These are phyloP conservation scores for Naja naja DNA, from an alignment of 2,113 vertebrate species.

Conservation along the genomic window DNA sequence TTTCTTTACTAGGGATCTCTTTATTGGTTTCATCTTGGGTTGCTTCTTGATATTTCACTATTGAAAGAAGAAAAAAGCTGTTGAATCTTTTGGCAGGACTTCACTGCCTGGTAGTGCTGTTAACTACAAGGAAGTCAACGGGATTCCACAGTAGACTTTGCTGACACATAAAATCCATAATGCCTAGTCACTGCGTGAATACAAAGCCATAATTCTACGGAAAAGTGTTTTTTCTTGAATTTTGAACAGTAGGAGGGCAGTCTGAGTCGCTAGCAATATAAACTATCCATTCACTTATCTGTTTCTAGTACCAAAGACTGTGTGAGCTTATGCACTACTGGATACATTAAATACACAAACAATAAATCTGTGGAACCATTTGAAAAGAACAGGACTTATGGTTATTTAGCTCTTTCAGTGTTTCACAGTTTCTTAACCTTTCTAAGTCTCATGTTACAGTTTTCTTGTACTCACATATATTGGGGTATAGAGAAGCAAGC, in stretches of 20 bases:
- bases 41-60: background rate
- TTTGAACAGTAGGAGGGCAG: background rate
- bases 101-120: background rate
- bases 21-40: background rate
- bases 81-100: background rate
- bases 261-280: conserved; percentile 11
- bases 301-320: conserved; percentile 4
- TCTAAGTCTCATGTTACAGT: background rate
- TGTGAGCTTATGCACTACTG: background rate
- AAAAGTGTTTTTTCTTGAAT: background rate
- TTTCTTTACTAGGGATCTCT: background rate
- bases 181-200: conserved; percentile 5
- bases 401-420: background rate
- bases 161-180: background rate
- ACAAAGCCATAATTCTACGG: conserved; percentile 14
- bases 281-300: conserved; percentile 10
- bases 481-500: background rate
- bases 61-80: background rate
- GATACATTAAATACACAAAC: background rate
- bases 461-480: background rate
- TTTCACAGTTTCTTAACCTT: background rate
- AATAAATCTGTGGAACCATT: background rate
- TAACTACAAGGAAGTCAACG: background rate
- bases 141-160: background rate
- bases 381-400: background rate